Percentiles rank a stretch among this genome's conserved stretches.
Evolutionary conservation across 2,797 vertebrate species (phyloP).

Genomic region (Aphelocoma californica): DNA sequence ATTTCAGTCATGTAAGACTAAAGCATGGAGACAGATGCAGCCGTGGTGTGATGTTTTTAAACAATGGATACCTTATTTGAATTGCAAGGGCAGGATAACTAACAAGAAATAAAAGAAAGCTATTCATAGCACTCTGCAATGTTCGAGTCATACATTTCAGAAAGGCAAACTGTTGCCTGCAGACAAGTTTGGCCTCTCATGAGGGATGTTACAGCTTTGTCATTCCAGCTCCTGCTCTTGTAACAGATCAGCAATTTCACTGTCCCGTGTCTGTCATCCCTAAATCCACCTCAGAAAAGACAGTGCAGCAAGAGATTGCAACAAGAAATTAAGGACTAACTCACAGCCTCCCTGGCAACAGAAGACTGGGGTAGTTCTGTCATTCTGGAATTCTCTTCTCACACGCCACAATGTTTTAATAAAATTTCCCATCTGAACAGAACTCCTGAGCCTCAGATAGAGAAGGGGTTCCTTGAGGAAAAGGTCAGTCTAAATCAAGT

Average conservation of each 20-base stretch:
- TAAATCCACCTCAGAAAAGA: background rate
- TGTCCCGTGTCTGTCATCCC: background rate
- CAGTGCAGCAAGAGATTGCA: background rate
- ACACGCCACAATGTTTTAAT: background rate
- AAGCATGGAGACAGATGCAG: slow-evolving; percentile 27
- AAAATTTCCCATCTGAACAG: background rate
- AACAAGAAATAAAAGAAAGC: slow-evolving; percentile 13
- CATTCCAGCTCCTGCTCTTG: background rate
- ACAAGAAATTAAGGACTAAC: background rate
- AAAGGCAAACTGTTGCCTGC: slow-evolving; percentile 33
- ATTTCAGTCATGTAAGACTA: slow-evolving; percentile 37
- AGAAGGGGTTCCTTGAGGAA: background rate
- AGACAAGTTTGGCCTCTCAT: background rate
- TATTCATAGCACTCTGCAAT: background rate
- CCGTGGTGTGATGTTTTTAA: background rate
- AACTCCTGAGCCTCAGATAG: background rate
- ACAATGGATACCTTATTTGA: slow-evolving; percentile 45
- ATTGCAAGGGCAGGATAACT: slow-evolving; percentile 13
- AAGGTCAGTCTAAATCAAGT: background rate
- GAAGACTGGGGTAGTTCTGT: background rate
- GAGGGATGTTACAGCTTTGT: background rate
- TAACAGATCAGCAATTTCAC: background rate
- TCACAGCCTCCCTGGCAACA: background rate
- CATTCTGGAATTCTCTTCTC: background rate
- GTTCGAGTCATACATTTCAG: background rate